These are phyloP conservation scores for Campoletis sonorensis DNA, from an alignment of 1,140 invertebrate species.

Conservation along the genomic window DNA sequence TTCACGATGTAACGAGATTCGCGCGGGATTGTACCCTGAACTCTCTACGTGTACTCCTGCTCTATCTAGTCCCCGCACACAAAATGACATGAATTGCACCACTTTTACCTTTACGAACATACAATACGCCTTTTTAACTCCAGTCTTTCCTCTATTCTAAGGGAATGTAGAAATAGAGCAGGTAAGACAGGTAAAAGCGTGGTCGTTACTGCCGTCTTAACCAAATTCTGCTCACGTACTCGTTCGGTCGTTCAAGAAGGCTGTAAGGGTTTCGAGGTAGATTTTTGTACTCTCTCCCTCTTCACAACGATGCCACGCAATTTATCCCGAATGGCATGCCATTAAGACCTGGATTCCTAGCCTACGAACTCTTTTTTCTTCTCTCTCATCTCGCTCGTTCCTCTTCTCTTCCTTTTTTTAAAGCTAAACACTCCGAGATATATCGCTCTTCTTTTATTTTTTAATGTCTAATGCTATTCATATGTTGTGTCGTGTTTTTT, in stretches of 20 bases:
- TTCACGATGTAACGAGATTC: constrained; percentile 27
- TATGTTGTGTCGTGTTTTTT: no score
- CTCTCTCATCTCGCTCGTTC: not conserved
- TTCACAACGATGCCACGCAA: constrained; percentile 57
- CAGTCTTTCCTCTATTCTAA: not conserved
- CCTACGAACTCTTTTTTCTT: constrained; percentile 48
- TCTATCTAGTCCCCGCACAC: not conserved
- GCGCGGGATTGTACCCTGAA: not conserved
- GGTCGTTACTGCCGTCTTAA: constrained; percentile 50
- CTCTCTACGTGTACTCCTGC: not conserved
- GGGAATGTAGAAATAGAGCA: not conserved
- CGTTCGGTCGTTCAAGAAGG: constrained; percentile 51
- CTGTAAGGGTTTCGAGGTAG: not conserved
- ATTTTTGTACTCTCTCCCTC: constrained; percentile 37
- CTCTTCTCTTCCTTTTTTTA: no score
- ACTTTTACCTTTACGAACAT: not conserved
- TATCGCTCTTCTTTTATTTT: no score
- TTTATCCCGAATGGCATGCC: constrained; percentile 62
- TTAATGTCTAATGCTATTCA: no score
- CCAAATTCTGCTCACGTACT: constrained; percentile 65
- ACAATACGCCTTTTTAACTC: not conserved
- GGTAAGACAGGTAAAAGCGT: constrained; percentile 34
- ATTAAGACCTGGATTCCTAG: constrained; percentile 60
- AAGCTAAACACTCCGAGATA: no score
- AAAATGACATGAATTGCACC: not conserved